Evolutionary conservation across 2,888 invertebrate species (phyloP).

Genomic region (Elmis aenea): DNA sequence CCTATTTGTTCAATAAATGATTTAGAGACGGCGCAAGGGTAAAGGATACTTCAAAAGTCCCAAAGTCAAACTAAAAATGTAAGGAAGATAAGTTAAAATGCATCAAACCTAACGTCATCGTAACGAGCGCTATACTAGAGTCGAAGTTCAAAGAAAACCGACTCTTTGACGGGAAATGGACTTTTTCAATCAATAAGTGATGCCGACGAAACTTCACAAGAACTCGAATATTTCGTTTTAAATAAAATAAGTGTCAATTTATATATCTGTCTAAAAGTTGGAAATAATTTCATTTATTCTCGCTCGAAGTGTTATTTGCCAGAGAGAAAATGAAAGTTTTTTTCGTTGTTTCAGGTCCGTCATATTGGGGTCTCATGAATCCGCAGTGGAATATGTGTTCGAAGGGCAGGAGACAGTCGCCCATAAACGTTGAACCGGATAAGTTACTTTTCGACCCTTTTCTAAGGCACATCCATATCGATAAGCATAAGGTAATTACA

Average conservation of each 20-base stretch:
- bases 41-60: too few relatives aligned
- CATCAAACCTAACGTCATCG: constrained; percentile 28
- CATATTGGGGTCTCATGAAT: constrained; percentile 97
- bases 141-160: constrained; percentile 33
- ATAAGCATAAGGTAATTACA: constrained; percentile 91
- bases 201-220: constrained; percentile 26
- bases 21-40: too few relatives aligned
- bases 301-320: constrained; percentile 1
- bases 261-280: constrained; percentile 8
- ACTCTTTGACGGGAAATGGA: constrained; percentile 37
- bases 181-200: constrained; percentile 38
- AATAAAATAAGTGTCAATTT: constrained; percentile 29
- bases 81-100: constrained; percentile 22
- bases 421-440: constrained; percentile 94
- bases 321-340: constrained; percentile 10
- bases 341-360: constrained; percentile 70
- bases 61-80: too few relatives aligned
- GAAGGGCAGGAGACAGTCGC: constrained; percentile 93
- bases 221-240: constrained; percentile 25
- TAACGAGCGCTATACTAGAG: constrained; percentile 29
- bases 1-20: too few relatives aligned
- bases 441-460: constrained; percentile 93
- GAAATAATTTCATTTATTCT: neutral
- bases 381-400: constrained; percentile 98
- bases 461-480: constrained; percentile 83